phyloP scores from a whole-genome alignment of 1,140 invertebrate species.

The Micrasema minimum region DNA sequence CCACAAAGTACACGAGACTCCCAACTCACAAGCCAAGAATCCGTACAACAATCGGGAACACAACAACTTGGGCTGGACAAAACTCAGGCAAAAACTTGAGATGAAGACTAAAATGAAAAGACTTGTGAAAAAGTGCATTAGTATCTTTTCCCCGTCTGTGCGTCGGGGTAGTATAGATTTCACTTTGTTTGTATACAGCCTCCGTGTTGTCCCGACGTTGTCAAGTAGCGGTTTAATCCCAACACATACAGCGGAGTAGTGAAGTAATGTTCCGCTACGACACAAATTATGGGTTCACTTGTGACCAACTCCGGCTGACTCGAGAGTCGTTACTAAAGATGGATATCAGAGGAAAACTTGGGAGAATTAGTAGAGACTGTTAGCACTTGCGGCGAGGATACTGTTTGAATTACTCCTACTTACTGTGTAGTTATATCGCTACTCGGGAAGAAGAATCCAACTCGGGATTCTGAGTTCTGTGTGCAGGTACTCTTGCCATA shows the following conservation, averaged over 20 bases:
- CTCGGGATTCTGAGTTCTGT: too few relatives aligned
- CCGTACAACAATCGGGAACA: slow-evolving; percentile 5
- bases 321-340: slow-evolving; percentile 23
- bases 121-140: slow-evolving; percentile 11
- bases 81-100: slow-evolving; percentile 12
- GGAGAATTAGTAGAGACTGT: slow-evolving; percentile 4
- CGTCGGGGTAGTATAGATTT: too few relatives aligned
- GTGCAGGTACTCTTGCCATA: too few relatives aligned
- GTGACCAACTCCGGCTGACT: slow-evolving; percentile 2
- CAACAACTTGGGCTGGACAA: slow-evolving; percentile 16
- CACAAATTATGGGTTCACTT: slow-evolving; percentile 9
- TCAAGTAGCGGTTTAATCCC: slow-evolving; percentile 6
- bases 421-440: neutral
- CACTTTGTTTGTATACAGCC: too few relatives aligned
- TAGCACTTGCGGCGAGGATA: neutral
- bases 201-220: neutral
- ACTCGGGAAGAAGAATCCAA: too few relatives aligned
- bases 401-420: neutral
- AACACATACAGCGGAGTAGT: slow-evolving; percentile 5
- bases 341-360: slow-evolving; percentile 26
- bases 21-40: slow-evolving; percentile 11
- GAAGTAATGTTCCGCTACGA: slow-evolving; percentile 12
- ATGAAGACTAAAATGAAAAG: slow-evolving; percentile 10
- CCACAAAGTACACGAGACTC: slow-evolving; percentile 18
- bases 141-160: slow-evolving; percentile 1